phyloP scores from a whole-genome alignment of 2,113 vertebrate genomes.

The Ondatra zibethicus region DNA sequence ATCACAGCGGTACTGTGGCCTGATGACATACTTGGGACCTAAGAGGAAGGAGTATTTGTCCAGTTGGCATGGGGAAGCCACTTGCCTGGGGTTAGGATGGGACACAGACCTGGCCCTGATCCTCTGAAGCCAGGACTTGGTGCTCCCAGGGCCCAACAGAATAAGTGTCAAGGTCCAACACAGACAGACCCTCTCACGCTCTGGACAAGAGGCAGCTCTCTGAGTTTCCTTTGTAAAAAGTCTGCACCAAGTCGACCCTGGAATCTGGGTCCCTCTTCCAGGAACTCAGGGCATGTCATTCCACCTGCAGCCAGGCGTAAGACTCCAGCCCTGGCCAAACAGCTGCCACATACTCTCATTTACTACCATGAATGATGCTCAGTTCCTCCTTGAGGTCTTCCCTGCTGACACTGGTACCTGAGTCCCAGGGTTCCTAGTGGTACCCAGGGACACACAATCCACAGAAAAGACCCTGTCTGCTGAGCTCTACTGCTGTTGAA shows the following conservation, averaged over 20 bases:
- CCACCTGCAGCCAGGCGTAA: too few relatives aligned
- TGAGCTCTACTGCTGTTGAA: rapidly evolving
- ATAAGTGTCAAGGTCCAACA: rapidly evolving
- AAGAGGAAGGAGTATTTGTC: too few relatives aligned
- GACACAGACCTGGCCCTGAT: rapidly evolving
- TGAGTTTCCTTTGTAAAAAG: not conserved
- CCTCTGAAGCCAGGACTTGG: not conserved
- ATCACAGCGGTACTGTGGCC: not conserved
- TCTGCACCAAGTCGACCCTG: not conserved
- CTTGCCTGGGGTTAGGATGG: rapidly evolving
- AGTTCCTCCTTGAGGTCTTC: not conserved
- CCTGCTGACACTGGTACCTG: not conserved
- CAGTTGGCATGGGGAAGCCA: too few relatives aligned
- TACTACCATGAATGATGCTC: not conserved
- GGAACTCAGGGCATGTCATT: not conserved
- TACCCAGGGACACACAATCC: not conserved
- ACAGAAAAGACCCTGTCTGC: too few relatives aligned
- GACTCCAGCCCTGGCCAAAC: not conserved
- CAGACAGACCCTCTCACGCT: rapidly evolving
- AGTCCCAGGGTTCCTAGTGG: not conserved
- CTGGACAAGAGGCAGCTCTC: not conserved
- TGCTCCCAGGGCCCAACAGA: not conserved
- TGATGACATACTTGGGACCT: not conserved
- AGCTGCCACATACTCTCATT: not conserved
- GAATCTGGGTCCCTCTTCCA: not conserved